phyloP scores from a whole-genome alignment of 2,797 vertebrate genomes.

The Lerista edwardsae region DNA sequence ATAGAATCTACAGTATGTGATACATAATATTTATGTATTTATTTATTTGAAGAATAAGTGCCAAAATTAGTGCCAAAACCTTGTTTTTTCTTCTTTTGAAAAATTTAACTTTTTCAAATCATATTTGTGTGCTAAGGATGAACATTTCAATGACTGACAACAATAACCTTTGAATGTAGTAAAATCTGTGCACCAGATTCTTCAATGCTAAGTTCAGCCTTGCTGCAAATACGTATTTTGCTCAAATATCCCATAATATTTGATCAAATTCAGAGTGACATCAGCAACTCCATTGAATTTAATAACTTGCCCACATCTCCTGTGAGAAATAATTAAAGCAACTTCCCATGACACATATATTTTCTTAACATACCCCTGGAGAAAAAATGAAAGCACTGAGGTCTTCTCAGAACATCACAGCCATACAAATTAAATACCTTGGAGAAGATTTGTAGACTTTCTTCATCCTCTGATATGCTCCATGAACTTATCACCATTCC shows the following conservation, averaged over 20 bases:
- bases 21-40: too few species aligned
- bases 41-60: too few species aligned
- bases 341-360: slow-evolving; percentile 25
- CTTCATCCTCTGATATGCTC: background rate
- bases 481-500: background rate
- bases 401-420: slow-evolving; percentile 29
- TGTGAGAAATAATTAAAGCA: slow-evolving; percentile 52
- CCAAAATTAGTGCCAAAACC: too few species aligned
- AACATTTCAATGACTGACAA: slow-evolving; percentile 31
- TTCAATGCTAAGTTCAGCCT: slow-evolving; percentile 23
- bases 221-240: slow-evolving; percentile 35
- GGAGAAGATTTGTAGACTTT: slow-evolving; percentile 16
- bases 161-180: slow-evolving; percentile 8
- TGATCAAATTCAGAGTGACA: slow-evolving; percentile 57
- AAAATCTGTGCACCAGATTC: slow-evolving; percentile 24
- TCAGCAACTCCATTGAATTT: slow-evolving; percentile 41
- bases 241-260: slow-evolving; percentile 49
- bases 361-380: slow-evolving; percentile 35
- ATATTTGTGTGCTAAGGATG: background rate
- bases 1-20: background rate
- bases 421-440: slow-evolving; percentile 37
- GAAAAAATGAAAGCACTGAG: slow-evolving; percentile 30
- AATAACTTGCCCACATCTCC: slow-evolving; percentile 39
- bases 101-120: slow-evolving; percentile 4
- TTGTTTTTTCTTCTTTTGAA: background rate